These are phyloP conservation scores for Lasaia peninsularis DNA, from an alignment of 1,140 invertebrate species.

Conservation along the genomic window DNA sequence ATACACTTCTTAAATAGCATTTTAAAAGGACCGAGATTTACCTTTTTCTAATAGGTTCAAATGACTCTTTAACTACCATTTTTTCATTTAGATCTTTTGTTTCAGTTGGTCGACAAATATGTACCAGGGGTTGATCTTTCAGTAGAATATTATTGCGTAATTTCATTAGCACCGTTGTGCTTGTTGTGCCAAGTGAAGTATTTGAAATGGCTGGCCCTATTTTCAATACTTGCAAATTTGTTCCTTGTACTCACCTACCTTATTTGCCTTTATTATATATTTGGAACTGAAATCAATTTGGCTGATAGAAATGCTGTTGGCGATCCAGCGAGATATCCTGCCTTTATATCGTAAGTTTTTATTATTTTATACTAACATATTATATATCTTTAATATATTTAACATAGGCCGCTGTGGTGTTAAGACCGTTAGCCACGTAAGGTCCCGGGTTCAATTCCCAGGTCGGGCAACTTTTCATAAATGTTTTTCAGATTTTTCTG, in stretches of 20 bases:
- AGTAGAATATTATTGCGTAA: constrained; percentile 78
- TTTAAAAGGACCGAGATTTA: no score
- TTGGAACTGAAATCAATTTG: constrained; percentile 72
- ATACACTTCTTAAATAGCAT: no score
- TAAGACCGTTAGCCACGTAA: no score
- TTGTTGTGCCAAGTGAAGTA: constrained; percentile 82
- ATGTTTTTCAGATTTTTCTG: no score
- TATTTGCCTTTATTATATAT: constrained; percentile 86
- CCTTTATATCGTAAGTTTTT: constrained; percentile 67
- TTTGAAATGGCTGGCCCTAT: constrained; percentile 85
- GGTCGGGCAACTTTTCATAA: no score
- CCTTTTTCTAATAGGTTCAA: no score
- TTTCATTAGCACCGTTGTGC: constrained; percentile 79
- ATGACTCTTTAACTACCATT: background rate
- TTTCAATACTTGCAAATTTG: constrained; percentile 84
- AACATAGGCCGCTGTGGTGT: no score
- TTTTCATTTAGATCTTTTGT: constrained; percentile 24
- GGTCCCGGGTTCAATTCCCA: no score
- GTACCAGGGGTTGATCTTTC: constrained; percentile 48
- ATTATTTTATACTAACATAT: background rate
- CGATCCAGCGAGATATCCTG: constrained; percentile 53
- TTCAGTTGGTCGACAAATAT: constrained; percentile 72
- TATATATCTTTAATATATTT: no score
- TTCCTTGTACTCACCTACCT: constrained; percentile 82
- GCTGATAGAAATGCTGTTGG: constrained; percentile 67